Percentiles rank a stretch among this genome's conserved stretches.
Evolutionary conservation across 92 coral and sea anemone genomes (phyloP).

Genomic region (Micromussa lordhowensis): DNA sequence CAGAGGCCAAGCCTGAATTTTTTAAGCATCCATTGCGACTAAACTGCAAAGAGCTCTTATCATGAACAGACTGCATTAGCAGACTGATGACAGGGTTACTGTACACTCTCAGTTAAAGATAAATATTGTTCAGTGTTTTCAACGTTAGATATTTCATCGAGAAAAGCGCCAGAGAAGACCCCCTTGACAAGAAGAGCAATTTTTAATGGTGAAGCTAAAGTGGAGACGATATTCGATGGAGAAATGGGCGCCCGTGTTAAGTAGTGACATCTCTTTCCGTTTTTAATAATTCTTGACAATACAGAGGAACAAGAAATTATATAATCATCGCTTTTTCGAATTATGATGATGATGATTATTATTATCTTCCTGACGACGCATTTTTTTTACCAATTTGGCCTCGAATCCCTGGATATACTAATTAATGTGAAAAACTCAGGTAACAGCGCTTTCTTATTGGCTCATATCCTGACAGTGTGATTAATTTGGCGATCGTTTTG

Average conservation of each 20-base stretch:
- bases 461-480: not conserved
- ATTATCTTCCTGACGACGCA: not conserved
- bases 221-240: not conserved
- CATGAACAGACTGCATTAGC: not conserved
- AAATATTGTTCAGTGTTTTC: not conserved
- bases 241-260: not conserved
- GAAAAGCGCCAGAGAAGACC: not conserved
- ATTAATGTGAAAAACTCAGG: not conserved
- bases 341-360: not conserved
- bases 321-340: not conserved
- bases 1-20: too few relatives aligned
- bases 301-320: not conserved
- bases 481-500: not conserved
- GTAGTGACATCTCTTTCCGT: too few relatives aligned
- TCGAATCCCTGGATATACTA: not conserved
- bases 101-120: not conserved
- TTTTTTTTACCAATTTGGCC: not conserved
- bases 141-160: not conserved
- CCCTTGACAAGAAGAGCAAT: not conserved
- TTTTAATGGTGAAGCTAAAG: not conserved
- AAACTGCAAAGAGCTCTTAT: not conserved
- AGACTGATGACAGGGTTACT: not conserved
- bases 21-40: too few relatives aligned
- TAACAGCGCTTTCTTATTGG: not conserved
- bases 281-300: too few relatives aligned